Evolutionary conservation across 2,113 vertebrate species (phyloP), one percentile per base, ranked within the genome.

Genomic region (Chrysemys picta): DNA sequence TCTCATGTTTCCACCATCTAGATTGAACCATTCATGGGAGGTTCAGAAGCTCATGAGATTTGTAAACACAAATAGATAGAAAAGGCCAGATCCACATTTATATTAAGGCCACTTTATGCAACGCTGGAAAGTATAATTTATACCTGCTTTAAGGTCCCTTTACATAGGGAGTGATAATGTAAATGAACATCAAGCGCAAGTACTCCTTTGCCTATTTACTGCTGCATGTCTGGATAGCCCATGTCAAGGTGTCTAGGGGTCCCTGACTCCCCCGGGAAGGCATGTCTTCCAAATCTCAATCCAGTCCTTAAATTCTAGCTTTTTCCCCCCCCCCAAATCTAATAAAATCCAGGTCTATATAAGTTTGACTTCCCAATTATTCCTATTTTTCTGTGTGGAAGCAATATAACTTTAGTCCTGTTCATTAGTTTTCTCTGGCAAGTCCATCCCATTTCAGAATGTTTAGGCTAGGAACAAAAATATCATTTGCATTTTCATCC

Each of bases 201-300:
- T 72, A 38, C 17, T 38, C 8, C 65, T 21, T 72, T 72, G 17
- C 84, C 88, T 7, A 16, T 21, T 35, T 1, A 6, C 17, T 2
- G 54, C 52, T 42, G 69, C 72, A 59, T 1, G 24, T 42, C 69
- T 4, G 38, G 5, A 29, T 0, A 27, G 62, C 35, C 82, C 3
- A 31, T 4, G 22, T 49, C 6, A 17, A 31, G 56, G 31, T 21
- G 49, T 45, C 35, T 0, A 0, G 27, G 76, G 35, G 1, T 1
- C 27, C 22, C 76, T 85, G 38, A 35, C 87, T 21, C 3, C 49
- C 42, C 35, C 8, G 3, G 8, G 29, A 31, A 80, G 42, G 19
- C 8, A 6, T 31, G 42, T 7, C 11, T n/a, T 10, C 45, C 65
- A 59, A 59, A 12, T 62, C 29, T 62, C 59, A 62, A 62, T 62